These are phyloP conservation scores for Chionomys nivalis DNA, from an alignment of 2,113 vertebrate species.

Conservation along the genomic window DNA sequence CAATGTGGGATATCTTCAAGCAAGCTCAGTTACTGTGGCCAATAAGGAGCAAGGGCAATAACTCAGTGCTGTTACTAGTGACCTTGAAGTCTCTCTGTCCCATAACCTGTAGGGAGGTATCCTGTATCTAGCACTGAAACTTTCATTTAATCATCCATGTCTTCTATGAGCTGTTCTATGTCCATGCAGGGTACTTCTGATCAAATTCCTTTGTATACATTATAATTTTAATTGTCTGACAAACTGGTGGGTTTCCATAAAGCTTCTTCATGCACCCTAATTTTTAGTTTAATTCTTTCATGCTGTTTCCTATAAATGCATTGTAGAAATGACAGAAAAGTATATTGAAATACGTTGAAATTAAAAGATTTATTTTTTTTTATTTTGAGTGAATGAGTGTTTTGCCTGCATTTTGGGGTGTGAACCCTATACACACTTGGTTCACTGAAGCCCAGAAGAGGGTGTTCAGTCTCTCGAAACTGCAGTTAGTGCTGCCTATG, in stretches of 20 bases:
- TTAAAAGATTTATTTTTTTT: not conserved
- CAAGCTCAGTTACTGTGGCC: not conserved
- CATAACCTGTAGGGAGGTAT: not conserved
- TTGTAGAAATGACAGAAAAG: not conserved
- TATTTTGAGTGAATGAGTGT: not conserved
- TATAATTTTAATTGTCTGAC: not conserved
- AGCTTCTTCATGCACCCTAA: not conserved
- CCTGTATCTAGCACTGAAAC: not conserved
- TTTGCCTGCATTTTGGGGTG: not conserved
- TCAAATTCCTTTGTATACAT: not conserved
- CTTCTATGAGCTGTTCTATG: not conserved
- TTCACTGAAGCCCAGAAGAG: not conserved
- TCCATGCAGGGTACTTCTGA: not conserved
- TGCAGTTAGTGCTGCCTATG: not conserved
- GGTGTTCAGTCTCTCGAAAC: not conserved
- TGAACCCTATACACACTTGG: not conserved
- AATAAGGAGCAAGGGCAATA: not conserved
- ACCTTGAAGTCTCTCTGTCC: not conserved
- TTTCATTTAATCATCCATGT: not conserved
- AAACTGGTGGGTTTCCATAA: not conserved
- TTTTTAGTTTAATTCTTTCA: not conserved
- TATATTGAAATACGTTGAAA: not conserved
- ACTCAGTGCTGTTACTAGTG: not conserved
- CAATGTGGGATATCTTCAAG: not conserved
- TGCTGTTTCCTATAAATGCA: not conserved